phyloP scores from a whole-genome alignment of 2,888 invertebrate species.

The Phasia obesa region DNA sequence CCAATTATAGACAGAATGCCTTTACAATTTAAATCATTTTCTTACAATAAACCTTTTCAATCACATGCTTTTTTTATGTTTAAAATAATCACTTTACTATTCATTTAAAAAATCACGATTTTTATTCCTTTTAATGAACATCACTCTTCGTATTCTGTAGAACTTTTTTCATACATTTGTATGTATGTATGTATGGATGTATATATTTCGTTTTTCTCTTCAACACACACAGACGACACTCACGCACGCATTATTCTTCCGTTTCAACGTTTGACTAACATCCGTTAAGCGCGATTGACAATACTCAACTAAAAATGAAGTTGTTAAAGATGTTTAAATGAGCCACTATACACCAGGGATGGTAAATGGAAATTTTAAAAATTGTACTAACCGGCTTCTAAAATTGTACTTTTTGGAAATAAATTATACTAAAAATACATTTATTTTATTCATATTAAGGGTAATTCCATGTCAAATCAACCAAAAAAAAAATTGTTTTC shows the following conservation, averaged over 20 bases:
- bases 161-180: constrained; percentile 5
- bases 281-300: constrained; percentile 61
- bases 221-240: constrained; percentile 5
- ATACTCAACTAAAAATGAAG: constrained; percentile 66
- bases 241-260: no score
- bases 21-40: constrained; percentile 29
- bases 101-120: constrained; percentile 31
- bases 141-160: constrained; percentile 36
- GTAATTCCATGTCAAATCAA: no score
- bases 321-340: constrained; percentile 53
- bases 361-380: no score
- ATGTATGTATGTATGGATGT: no score
- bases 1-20: constrained; percentile 21
- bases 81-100: constrained; percentile 28
- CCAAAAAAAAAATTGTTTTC: no score
- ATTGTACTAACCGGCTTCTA: no score
- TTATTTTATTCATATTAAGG: no score
- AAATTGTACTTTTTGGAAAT: no score
- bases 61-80: constrained; percentile 13
- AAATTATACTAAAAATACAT: no score
- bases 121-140: constrained; percentile 33
- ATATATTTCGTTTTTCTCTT: background rate
- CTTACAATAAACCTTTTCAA: constrained; percentile 6
- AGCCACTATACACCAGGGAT: no score
- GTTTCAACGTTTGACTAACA: constrained; percentile 49